Base-by-base conservation (phyloP, 2,797 vertebrate species). In the Scolopax bukidnonensis region DNA sequence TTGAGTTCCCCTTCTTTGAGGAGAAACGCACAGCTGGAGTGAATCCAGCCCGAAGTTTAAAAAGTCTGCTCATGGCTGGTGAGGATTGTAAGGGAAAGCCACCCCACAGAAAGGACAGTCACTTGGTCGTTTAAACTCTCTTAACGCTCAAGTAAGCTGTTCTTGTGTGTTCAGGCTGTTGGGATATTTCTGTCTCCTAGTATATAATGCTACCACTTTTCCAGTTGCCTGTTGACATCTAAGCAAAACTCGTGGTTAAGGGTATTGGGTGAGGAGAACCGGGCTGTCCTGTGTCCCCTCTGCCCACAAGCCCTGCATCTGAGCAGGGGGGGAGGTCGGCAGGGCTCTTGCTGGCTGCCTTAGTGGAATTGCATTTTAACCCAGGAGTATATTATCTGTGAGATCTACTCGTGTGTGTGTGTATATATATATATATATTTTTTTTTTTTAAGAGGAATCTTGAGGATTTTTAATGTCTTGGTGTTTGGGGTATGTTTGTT, bases 261-360 rank as follows among this genome's bases (percentile, higher is more conserved):
- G 36, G 21, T 3, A 51, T 74, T 60, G 65, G 48, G 47, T 19
- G 8, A 4, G 65, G 25, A 25, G 24, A 59, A 19, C 14, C 1
- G 9, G 17, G n/a, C 3, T 64, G 51, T 21, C 17, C 19, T 30
- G 50, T 4, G 24, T 38, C 25, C 17, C 18, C 10, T 9, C 8
- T 17, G 23, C 27, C 21, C 13, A 1, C 11, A 6, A 1, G 9
- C 5, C 4, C 32, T 15, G 6, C 14, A 9, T 7, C n/a, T 10
- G 63, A 45, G 9, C 9, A 16, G 48, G 32, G n/a, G 10, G 40
- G 3, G 5, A 17, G 30, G 32, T 38, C 3, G 1, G 36, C 36
- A n/a, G n/a, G 40, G 36, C 8, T 75, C 7, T 30, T 33, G 0
- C 6, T 13, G n/a, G 7, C 4, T 51, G 11, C 6, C 0, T n/a